Evolutionary conservation across 2,797 vertebrate species (phyloP).

Genomic region (Megalops cyprinoides): DNA sequence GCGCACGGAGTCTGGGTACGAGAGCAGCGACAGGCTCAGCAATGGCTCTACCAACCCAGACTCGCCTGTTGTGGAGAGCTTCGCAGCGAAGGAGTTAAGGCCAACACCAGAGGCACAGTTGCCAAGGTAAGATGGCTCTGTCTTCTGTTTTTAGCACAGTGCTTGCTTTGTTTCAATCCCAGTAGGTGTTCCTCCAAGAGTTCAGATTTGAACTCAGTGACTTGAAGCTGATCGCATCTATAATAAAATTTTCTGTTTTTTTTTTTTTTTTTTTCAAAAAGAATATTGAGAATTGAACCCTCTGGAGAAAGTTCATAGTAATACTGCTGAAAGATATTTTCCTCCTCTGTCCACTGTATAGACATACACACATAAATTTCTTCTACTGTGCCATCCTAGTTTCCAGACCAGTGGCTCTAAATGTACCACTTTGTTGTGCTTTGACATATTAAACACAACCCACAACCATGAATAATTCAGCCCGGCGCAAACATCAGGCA

Average conservation of each 20-base stretch:
- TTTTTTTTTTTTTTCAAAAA: too few relatives aligned
- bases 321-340: background rate
- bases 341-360: background rate
- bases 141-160: background rate
- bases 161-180: background rate
- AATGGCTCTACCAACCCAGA: slow-evolving; percentile 89
- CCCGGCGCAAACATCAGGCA: background rate
- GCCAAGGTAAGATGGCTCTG: slow-evolving; percentile 76
- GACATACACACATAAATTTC: background rate
- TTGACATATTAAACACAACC: slow-evolving; percentile 17
- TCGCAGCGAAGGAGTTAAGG: slow-evolving; percentile 64
- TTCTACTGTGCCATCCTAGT: background rate
- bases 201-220: too few relatives aligned
- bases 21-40: slow-evolving; percentile 92
- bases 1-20: slow-evolving; percentile 92
- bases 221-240: too few relatives aligned
- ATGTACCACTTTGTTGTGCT: background rate
- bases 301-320: background rate
- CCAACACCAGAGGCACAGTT: slow-evolving; percentile 65
- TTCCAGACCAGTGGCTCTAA: background rate
- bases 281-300: too few relatives aligned
- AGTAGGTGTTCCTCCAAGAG: too few relatives aligned
- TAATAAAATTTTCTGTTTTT: too few relatives aligned
- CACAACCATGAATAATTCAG: slow-evolving; percentile 15
- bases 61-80: slow-evolving; percentile 82